Conservation (phyloP, 1,140 invertebrate species). For the Camponotus floridanus region DNA sequence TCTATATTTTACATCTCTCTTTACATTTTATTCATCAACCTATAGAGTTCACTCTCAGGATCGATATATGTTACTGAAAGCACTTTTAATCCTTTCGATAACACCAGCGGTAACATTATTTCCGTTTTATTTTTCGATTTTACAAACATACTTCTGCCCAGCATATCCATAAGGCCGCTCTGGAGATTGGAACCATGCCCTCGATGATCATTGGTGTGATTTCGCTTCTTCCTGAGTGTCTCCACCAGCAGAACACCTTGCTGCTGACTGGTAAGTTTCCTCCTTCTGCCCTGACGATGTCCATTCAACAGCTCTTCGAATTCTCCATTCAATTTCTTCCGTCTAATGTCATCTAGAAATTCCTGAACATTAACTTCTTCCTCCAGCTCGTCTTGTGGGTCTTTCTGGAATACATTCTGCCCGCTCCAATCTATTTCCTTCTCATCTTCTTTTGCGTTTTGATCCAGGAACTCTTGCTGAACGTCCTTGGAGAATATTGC, state of each 20-base stretch:
- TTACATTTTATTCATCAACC: not conserved
- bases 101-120: not conserved
- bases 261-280: conserved; percentile 89
- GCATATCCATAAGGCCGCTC: conserved; percentile 92
- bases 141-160: conserved; percentile 91
- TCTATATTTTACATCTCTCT: not conserved
- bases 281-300: conserved; percentile 80
- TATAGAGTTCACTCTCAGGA: not conserved
- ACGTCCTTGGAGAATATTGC: not conserved
- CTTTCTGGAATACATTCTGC: conserved; percentile 58
- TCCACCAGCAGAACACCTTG: conserved; percentile 91
- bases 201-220: conserved; percentile 82
- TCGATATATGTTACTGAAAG: not conserved
- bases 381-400: conserved; percentile 24
- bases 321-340: conserved; percentile 70
- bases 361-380: conserved; percentile 67
- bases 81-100: not conserved
- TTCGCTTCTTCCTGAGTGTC: conserved; percentile 89
- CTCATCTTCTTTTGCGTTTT: not conserved
- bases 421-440: conserved; percentile 25
- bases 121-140: conserved; percentile 1
- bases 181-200: conserved; percentile 86
- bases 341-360: conserved; percentile 78
- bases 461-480: not conserved
- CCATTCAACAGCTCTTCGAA: conserved; percentile 74